phyloP scores from a whole-genome alignment of 2,888 invertebrate genomes.

The Rotaria magnacalcarata region DNA sequence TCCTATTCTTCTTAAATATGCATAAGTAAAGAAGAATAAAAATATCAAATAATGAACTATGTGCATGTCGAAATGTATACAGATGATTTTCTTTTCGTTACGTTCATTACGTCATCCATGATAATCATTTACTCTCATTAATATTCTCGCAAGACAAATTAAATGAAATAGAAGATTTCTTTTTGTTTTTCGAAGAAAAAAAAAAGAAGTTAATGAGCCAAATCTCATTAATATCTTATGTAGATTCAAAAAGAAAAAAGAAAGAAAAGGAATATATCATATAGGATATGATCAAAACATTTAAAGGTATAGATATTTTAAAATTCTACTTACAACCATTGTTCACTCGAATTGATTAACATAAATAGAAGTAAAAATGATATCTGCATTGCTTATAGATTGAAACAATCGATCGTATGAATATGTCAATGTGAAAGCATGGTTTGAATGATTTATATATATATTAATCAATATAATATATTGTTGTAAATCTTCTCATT shows the following conservation, averaged over 20 bases:
- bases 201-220: background rate
- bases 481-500: conserved; percentile 29
- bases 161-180: background rate
- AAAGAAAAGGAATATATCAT: background rate
- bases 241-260: background rate
- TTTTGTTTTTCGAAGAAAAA: background rate
- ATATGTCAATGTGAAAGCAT: background rate
- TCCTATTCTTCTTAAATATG: conserved; percentile 16
- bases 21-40: background rate
- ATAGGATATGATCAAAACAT: too few relatives aligned
- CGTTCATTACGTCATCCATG: conserved; percentile 5
- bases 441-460: background rate
- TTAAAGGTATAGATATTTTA: too few relatives aligned
- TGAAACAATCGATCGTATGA: background rate
- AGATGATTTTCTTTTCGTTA: background rate
- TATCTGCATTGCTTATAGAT: background rate
- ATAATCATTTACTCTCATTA: background rate
- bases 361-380: background rate
- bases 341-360: background rate
- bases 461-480: conserved; percentile 3
- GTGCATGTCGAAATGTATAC: conserved; percentile 15
- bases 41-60: background rate
- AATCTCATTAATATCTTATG: background rate
- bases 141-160: conserved; percentile 11
- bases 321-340: conserved; percentile 25